phyloP scores from a whole-genome alignment of 2,113 vertebrate species.

The Peromyscus maniculatus region DNA sequence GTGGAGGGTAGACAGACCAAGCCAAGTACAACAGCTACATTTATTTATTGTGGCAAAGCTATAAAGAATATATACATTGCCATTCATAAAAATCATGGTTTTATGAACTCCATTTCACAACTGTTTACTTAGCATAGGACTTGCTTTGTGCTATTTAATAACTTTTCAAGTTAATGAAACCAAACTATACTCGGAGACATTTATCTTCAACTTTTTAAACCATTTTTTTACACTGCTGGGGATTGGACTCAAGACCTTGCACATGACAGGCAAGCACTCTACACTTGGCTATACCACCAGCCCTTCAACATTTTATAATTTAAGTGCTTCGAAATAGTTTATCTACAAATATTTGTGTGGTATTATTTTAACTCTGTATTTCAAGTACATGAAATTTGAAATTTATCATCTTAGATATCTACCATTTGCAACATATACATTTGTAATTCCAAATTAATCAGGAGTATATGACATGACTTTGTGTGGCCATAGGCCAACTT shows the following conservation, averaged over 20 bases:
- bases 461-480: background rate
- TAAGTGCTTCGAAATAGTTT: background rate
- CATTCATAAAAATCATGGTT: background rate
- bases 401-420: background rate
- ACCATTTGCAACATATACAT: background rate
- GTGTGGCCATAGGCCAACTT: background rate
- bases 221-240: no score
- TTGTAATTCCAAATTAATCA: background rate
- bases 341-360: background rate
- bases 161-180: background rate
- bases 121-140: background rate
- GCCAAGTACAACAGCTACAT: no score
- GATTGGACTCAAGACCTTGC: background rate
- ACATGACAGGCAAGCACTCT: background rate
- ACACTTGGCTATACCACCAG: background rate
- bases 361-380: background rate
- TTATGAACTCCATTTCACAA: background rate
- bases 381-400: background rate
- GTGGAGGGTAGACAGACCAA: background rate
- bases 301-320: background rate
- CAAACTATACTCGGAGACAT: background rate
- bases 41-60: background rate
- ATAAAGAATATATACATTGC: background rate
- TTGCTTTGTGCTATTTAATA: background rate
- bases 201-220: slow-evolving; percentile 12